Evolutionary conservation across 2,888 invertebrate genomes (phyloP).

Genomic region (Plagodis dolabraria): DNA sequence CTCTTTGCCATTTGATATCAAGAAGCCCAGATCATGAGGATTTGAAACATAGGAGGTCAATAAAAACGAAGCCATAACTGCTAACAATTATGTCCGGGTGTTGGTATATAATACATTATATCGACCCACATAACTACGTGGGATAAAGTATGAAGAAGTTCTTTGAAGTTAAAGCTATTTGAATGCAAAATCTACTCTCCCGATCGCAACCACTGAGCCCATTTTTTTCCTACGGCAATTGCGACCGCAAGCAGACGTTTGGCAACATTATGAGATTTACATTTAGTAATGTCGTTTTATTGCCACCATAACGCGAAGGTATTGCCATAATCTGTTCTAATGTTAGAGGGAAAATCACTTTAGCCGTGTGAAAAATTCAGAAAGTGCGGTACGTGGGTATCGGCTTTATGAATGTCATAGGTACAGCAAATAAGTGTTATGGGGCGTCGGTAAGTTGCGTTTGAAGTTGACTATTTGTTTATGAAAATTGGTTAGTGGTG

Average conservation of each 20-base stretch:
- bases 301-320: conserved; percentile 48
- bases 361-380: conserved; percentile 59
- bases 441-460: background rate
- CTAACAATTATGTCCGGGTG: too few relatives aligned
- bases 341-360: conserved; percentile 54
- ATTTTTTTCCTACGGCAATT: conserved; percentile 54
- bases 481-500: too few relatives aligned
- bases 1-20: too few relatives aligned
- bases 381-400: conserved; percentile 17
- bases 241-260: conserved; percentile 58
- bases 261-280: conserved; percentile 66
- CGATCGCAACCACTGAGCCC: conserved; percentile 8
- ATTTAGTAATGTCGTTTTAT: conserved; percentile 76
- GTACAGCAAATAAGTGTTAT: conserved; percentile 11
- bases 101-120: too few relatives aligned
- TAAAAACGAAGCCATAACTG: too few relatives aligned
- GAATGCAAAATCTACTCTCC: conserved; percentile 30
- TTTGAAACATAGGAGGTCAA: too few relatives aligned
- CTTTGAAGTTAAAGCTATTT: too few relatives aligned
- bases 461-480: background rate
- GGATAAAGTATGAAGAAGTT: too few relatives aligned
- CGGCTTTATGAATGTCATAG: conserved; percentile 26
- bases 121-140: too few relatives aligned
- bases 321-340: conserved; percentile 36
- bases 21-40: too few relatives aligned